phyloP scores from a whole-genome alignment of 2,797 vertebrate species.

The Chlorospingus flavigularis region DNA sequence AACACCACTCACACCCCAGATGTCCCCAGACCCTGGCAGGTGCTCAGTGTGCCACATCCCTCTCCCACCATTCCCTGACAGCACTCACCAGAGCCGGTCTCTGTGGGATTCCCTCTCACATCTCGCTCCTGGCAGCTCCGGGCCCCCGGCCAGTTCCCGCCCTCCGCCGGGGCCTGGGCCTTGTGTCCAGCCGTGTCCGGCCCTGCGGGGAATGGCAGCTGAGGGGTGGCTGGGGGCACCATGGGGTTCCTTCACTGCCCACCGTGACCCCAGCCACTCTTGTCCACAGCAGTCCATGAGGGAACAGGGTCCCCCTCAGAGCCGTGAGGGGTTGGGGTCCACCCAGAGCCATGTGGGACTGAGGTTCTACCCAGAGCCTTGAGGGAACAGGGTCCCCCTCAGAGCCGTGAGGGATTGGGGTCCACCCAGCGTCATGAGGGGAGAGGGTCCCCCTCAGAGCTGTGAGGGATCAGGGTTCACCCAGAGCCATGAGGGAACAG shows the following conservation, averaged over 20 bases:
- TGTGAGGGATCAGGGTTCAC: fast-evolving
- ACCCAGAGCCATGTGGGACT: fast-evolving
- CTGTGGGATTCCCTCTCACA: background rate
- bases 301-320: too few species aligned
- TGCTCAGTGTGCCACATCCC: fast-evolving
- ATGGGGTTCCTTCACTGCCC: fast-evolving
- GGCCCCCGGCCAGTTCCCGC: background rate
- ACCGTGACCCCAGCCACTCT: fast-evolving
- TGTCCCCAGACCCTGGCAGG: background rate
- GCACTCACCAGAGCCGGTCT: slow-evolving; percentile 2
- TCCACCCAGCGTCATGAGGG: too few species aligned
- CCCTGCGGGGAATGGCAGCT: background rate
- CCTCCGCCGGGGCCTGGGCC: background rate
- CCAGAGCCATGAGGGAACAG: background rate
- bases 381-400: background rate
- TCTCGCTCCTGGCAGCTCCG: background rate
- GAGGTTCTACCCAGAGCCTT: fast-evolving
- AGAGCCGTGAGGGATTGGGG: background rate
- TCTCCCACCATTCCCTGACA: fast-evolving
- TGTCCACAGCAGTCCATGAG: fast-evolving
- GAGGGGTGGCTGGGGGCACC: fast-evolving
- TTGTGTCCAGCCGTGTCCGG: fast-evolving
- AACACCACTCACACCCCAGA: background rate
- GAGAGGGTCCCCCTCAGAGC: fast-evolving
- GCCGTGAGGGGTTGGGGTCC: fast-evolving